These are phyloP conservation scores for Amblyjoppa proteus DNA, from an alignment of 2,888 invertebrate species.

Conservation along the genomic window DNA sequence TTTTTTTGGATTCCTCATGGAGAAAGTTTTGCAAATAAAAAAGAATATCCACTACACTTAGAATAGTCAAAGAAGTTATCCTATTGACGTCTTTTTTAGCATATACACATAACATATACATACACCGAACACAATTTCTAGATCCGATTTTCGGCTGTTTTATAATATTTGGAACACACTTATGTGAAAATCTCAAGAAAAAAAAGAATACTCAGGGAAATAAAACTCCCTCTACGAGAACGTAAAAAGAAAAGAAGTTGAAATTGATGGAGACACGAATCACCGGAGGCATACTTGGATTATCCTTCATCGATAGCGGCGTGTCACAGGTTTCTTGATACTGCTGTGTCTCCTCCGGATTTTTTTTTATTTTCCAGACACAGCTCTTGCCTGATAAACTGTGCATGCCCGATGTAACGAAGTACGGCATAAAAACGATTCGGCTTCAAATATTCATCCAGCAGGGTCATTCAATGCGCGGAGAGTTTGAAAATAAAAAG, in stretches of 20 bases:
- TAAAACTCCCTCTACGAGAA: not conserved
- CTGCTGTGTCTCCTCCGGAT: conserved; percentile 25
- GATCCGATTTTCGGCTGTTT: no score
- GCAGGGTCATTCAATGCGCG: not conserved
- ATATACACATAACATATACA: no score
- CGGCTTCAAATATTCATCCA: conserved; percentile 51
- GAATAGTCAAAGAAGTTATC: no score
- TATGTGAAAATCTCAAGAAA: no score
- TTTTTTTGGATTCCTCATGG: no score
- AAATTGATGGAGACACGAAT: not conserved
- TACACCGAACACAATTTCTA: no score
- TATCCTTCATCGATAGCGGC: conserved; percentile 43
- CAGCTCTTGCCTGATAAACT: not conserved
- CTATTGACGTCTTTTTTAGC: no score
- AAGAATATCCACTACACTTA: no score
- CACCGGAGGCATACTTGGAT: conserved; percentile 46
- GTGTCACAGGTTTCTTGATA: conserved; percentile 40
- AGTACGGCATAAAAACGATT: not conserved
- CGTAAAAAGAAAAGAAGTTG: not conserved
- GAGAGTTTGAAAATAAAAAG: conserved; percentile 31
- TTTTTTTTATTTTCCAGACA: conserved; percentile 15
- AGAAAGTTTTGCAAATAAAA: no score
- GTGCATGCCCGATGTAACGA: conserved; percentile 12
- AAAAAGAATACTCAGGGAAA: no score
- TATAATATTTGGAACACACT: no score